Evolutionary conservation across 2,113 vertebrate genomes (phyloP), one percentile per base, ranked within the genome.

Genomic region (Seriola aureovittata): DNA sequence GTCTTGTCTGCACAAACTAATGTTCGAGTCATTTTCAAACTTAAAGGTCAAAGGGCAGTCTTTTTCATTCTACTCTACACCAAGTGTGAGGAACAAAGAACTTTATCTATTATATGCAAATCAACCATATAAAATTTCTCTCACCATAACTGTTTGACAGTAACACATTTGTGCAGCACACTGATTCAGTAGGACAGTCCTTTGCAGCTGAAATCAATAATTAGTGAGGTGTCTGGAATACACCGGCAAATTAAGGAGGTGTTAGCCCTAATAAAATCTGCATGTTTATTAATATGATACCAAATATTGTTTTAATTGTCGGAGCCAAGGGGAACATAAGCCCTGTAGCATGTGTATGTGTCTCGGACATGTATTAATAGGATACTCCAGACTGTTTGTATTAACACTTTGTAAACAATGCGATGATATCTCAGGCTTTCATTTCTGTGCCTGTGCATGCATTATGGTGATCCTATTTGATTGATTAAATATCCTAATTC

Each of bases 291-390:
- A 84, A 71, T 75, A 50, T 75, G 72, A 90, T 79, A 74, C 38
- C 48, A 79, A 88, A 82, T 84, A 71, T 59, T 80, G 36, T 78
- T 86, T 89, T 81, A 82, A 81, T 82, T 75, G 40, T 64, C 42
- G 9, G 25, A 76, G 73, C 60, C 40, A 66, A 55, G 60, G 57
- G 50, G 84, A 89, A 82, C 65, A 77, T 23, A 72, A 82, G 66
- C 38, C 76, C 44, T 40, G 21, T 46, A 23, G 44, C 25, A 38
- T 60, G 48, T n/a, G 12, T 78, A 14, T 76, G 70, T 59, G 60
- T 50, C 42, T 66, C n/a, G 73, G 17, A 72, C n/a, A 52, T 66
- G 36, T 65, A 82, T 87, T 78, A 79, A 83, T 79, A 66, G 76
- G 70, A 60, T 29, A 42, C 50, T 19, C 70, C 50, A 78, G 65